Conservation (phyloP, 2,888 invertebrate species). For the Cheilosia scutellata region DNA sequence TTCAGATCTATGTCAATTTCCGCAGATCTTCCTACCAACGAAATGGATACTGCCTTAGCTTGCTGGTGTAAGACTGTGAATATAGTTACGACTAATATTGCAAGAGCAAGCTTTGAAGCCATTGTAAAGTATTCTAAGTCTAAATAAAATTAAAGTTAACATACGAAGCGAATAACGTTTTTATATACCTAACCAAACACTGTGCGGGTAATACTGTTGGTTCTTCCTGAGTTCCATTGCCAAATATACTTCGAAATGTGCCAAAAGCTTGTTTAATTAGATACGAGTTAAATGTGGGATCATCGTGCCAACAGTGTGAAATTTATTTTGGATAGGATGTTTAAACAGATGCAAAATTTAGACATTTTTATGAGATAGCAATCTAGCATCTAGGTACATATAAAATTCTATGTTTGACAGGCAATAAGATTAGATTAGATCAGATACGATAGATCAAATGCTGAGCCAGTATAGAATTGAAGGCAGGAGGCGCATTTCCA, state of each 20-base stretch:
- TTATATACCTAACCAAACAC: conserved; percentile 8
- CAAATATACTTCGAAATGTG: not conserved
- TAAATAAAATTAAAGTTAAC: not conserved
- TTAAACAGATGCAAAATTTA: not conserved
- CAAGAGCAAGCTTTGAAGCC: conserved; percentile 9
- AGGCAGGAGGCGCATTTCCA: no score
- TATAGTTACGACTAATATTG: not conserved
- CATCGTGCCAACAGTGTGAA: not conserved
- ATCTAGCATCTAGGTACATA: no score
- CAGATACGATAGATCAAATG: no score
- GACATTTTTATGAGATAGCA: no score
- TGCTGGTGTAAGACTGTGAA: not conserved
- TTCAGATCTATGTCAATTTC: not conserved
- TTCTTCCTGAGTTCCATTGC: not conserved
- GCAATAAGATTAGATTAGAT: no score
- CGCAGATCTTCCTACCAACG: not conserved
- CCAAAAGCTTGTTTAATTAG: not conserved
- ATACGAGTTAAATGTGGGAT: no score
- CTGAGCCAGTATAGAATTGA: no score
- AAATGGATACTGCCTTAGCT: not conserved
- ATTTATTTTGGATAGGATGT: not conserved
- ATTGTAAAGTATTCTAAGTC: conserved; percentile 1
- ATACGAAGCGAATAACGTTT: not conserved
- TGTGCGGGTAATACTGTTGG: not conserved
- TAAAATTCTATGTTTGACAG: no score